Evolutionary conservation across 2,797 vertebrate species (phyloP).

Genomic region (Florisuga fusca): DNA sequence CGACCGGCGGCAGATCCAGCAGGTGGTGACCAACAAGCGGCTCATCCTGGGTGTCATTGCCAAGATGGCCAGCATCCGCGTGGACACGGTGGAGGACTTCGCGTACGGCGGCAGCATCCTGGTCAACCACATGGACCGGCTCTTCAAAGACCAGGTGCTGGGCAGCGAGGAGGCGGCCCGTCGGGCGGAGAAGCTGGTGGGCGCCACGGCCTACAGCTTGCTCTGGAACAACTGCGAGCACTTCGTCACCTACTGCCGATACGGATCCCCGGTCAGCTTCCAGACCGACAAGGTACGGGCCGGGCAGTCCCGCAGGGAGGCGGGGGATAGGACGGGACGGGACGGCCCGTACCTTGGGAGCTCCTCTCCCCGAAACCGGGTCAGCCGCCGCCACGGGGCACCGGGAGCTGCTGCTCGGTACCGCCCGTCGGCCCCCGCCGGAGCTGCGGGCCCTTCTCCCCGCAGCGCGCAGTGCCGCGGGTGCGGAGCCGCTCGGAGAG

Average conservation of each 20-base stretch:
- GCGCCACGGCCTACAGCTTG: conserved; percentile 89
- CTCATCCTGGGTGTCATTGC: conserved; percentile 89
- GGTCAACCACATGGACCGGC: conserved; percentile 89
- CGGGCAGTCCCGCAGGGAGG: neutral
- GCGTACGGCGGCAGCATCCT: conserved; percentile 90
- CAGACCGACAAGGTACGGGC: conserved; percentile 92
- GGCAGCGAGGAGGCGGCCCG: conserved; percentile 87
- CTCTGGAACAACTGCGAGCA: conserved; percentile 99
- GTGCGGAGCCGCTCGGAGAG: neutral
- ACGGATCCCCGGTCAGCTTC: conserved; percentile 89
- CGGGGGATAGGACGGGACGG: neutral
- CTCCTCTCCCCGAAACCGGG: neutral
- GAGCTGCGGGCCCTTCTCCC: neutral
- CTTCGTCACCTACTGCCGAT: conserved; percentile 97
- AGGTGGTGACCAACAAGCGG: conserved; percentile 92
- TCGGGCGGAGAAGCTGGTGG: conserved; percentile 90
- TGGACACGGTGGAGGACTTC: conserved; percentile 93
- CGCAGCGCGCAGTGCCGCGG: neutral
- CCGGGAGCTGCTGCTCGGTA: neutral
- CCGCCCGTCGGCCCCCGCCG: neutral
- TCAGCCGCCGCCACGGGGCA: neutral
- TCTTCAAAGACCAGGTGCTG: conserved; percentile 84
- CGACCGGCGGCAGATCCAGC: conserved; percentile 79
- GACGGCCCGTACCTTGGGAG: neutral
- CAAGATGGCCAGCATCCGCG: conserved; percentile 89